phyloP scores from a whole-genome alignment of 2,113 vertebrate genomes.

The Amazona guildingii region DNA sequence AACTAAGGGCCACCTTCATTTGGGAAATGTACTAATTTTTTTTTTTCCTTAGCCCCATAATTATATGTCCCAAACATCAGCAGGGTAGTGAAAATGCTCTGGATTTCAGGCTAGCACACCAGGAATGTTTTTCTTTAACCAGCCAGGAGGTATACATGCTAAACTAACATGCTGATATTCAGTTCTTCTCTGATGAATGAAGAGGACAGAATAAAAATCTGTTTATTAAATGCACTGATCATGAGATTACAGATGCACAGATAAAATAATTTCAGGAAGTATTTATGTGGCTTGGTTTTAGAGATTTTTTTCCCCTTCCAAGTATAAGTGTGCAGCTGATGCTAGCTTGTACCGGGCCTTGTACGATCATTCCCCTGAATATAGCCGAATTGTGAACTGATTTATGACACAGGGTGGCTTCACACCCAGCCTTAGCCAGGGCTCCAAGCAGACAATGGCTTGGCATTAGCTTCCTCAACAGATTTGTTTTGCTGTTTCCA shows the following conservation, averaged over 20 bases:
- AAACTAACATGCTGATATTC: neutral
- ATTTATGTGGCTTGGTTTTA: neutral
- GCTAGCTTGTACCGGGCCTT: neutral
- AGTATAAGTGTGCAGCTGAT: fast-evolving
- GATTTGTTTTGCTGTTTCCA: neutral
- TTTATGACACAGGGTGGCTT: neutral
- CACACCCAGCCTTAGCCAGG: neutral
- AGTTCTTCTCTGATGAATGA: neutral
- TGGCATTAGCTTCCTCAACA: neutral
- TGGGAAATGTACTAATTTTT: neutral
- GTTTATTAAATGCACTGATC: neutral
- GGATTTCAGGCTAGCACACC: neutral
- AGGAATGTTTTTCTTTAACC: neutral
- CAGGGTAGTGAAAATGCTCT: neutral
- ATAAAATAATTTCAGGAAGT: neutral
- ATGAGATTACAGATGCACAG: neutral
- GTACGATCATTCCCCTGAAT: neutral
- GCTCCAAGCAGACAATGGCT: neutral
- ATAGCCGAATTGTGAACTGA: neutral
- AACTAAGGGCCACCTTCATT: neutral
- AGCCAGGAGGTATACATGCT: neutral
- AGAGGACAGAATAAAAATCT: neutral
- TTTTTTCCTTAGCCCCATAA: neutral
- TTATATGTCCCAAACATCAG: neutral
- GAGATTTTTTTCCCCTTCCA: neutral